phyloP scores from a whole-genome alignment of 2,797 vertebrate genomes.

The Staurois parvus region DNA sequence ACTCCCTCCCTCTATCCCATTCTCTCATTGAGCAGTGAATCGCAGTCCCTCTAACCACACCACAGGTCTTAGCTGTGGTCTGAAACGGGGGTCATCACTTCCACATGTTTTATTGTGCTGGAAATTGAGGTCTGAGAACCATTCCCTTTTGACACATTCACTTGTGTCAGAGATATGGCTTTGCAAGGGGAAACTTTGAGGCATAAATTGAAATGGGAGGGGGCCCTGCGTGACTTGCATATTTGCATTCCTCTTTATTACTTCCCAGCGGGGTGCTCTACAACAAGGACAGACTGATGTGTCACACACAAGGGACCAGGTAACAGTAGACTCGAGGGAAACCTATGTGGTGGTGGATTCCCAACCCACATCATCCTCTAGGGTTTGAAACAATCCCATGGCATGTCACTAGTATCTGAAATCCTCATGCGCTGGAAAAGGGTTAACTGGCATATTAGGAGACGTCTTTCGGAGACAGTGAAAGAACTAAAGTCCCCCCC shows the following conservation, averaged over 20 bases:
- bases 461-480: neutral
- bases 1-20: neutral
- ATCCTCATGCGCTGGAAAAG: neutral
- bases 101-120: slow-evolving; percentile 24
- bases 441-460: slow-evolving; percentile 10
- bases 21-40: neutral
- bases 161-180: slow-evolving; percentile 20
- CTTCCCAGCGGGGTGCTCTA: slow-evolving; percentile 7
- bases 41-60: slow-evolving; percentile 8
- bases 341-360: neutral
- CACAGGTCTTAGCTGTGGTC: slow-evolving; percentile 26
- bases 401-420: neutral
- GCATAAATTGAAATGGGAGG: slow-evolving; percentile 9
- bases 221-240: slow-evolving; percentile 15
- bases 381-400: neutral
- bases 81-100: slow-evolving; percentile 18
- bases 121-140: slow-evolving; percentile 22
- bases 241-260: slow-evolving; percentile 16
- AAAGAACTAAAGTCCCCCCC: slow-evolving; percentile 6
- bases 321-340: slow-evolving; percentile 7
- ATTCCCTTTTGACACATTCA: slow-evolving; percentile 6
- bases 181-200: neutral
- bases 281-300: slow-evolving; percentile 19
- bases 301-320: slow-evolving; percentile 29
- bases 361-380: neutral